phyloP scores from a whole-genome alignment of 2,888 invertebrate species.

The Ernsta delagoae region DNA sequence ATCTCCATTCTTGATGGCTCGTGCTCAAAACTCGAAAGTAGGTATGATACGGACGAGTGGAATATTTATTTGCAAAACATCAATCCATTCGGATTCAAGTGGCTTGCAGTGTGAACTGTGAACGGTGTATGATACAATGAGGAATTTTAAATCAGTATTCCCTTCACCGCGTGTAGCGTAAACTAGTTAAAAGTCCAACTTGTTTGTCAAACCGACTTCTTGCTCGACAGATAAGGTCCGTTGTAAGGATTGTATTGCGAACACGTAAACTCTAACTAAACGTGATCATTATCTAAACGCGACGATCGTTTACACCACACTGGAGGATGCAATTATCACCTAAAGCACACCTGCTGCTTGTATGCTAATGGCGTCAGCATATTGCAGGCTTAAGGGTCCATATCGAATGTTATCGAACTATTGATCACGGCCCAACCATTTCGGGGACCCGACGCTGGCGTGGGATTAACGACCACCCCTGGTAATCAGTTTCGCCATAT shows the following conservation, averaged over 20 bases:
- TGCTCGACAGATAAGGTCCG: constrained; percentile 43
- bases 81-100: neutral
- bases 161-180: constrained; percentile 38
- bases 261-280: constrained; percentile 51
- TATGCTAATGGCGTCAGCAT: constrained; percentile 56
- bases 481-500: constrained; percentile 43
- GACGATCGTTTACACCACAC: constrained; percentile 58
- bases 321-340: constrained; percentile 66
- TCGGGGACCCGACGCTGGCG: constrained; percentile 25
- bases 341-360: constrained; percentile 58
- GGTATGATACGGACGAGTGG: constrained; percentile 20
- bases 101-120: neutral
- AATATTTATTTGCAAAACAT: constrained; percentile 39
- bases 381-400: constrained; percentile 44
- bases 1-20: constrained; percentile 29
- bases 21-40: constrained; percentile 14
- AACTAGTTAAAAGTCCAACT: constrained; percentile 45
- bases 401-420: constrained; percentile 42
- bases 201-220: constrained; percentile 44
- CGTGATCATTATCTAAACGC: constrained; percentile 66
- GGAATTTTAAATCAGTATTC: constrained; percentile 10
- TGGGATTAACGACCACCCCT: constrained; percentile 11
- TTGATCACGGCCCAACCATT: constrained; percentile 50
- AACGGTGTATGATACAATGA: neutral
- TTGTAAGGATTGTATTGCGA: constrained; percentile 51